Conservation (phyloP, 2,888 invertebrate genomes). For the Eupithecia inturbata region DNA sequence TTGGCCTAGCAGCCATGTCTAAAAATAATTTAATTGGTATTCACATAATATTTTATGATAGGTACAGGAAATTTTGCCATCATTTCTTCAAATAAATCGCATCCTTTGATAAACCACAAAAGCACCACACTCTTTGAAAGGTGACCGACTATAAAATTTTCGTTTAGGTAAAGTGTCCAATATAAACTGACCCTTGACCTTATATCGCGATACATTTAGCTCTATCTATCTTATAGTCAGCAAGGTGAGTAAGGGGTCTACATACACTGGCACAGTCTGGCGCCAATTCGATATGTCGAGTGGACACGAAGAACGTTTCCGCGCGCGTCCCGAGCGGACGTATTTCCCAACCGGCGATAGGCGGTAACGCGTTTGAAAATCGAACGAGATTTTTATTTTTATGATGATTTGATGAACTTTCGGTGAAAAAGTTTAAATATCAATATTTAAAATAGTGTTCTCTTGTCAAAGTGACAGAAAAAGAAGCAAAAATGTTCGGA, state of each 20-base stretch:
- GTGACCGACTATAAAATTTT: slow-evolving; percentile 33
- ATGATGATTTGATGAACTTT: slow-evolving; percentile 7
- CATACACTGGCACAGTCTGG: slow-evolving; percentile 51
- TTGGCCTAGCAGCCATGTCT: no score
- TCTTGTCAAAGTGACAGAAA: slow-evolving; percentile 13
- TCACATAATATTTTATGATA: no score
- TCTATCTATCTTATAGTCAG: neutral
- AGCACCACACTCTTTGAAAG: slow-evolving; percentile 36
- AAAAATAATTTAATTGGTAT: neutral
- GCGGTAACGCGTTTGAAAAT: slow-evolving; percentile 35
- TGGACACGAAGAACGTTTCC: slow-evolving; percentile 55
- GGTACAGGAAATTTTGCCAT: neutral
- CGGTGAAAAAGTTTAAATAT: slow-evolving; percentile 15
- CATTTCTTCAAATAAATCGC: neutral
- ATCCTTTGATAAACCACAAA: slow-evolving; percentile 26
- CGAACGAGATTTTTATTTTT: slow-evolving; percentile 17
- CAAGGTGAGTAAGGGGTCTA: slow-evolving; percentile 50
- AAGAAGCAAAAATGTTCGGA: slow-evolving; percentile 49
- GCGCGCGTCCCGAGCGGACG: slow-evolving; percentile 65
- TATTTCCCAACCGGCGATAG: slow-evolving; percentile 38
- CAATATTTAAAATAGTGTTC: slow-evolving; percentile 20
- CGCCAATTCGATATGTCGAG: slow-evolving; percentile 58
- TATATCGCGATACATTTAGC: slow-evolving; percentile 33
- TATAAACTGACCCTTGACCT: slow-evolving; percentile 47
- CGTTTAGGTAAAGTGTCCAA: slow-evolving; percentile 38